Evolutionary conservation across 2,113 vertebrate genomes (phyloP).

Genomic region (Saccopteryx leptura): DNA sequence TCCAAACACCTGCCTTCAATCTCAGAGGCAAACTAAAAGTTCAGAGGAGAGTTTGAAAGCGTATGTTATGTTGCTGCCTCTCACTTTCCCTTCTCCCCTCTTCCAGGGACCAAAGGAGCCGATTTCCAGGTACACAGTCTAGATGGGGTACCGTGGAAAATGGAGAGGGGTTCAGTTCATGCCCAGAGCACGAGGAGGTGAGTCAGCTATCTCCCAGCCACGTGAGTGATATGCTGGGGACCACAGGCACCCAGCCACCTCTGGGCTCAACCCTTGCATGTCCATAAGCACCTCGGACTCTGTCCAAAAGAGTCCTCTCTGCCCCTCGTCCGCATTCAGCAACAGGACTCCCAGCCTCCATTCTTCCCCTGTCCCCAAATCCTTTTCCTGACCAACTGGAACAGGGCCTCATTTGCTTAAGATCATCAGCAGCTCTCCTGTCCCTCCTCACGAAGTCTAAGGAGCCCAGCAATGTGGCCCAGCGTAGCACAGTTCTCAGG

Average conservation of each 20-base stretch:
- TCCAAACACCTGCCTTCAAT: slow-evolving; percentile 55
- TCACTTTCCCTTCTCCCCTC: neutral
- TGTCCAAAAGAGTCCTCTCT: slow-evolving; percentile 14
- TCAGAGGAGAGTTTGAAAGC: slow-evolving; percentile 25
- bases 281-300: neutral
- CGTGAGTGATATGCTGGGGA: neutral
- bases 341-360: neutral
- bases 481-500: neutral
- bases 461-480: neutral
- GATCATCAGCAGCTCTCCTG: neutral
- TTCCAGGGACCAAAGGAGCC: neutral
- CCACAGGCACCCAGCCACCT: neutral
- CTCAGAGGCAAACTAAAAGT: slow-evolving; percentile 20
- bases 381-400: neutral
- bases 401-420: slow-evolving; percentile 20
- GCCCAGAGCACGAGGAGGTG: neutral
- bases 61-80: neutral
- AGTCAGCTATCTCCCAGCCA: neutral
- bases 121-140: neutral
- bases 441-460: neutral
- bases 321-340: neutral
- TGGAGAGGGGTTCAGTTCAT: neutral
- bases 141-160: neutral
- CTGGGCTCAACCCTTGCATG: neutral
- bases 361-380: neutral